Percentiles rank a stretch among this genome's conserved stretches.
phyloP scores from a whole-genome alignment of 2,797 vertebrate genomes.

The Hoplostethus mediterraneus region DNA sequence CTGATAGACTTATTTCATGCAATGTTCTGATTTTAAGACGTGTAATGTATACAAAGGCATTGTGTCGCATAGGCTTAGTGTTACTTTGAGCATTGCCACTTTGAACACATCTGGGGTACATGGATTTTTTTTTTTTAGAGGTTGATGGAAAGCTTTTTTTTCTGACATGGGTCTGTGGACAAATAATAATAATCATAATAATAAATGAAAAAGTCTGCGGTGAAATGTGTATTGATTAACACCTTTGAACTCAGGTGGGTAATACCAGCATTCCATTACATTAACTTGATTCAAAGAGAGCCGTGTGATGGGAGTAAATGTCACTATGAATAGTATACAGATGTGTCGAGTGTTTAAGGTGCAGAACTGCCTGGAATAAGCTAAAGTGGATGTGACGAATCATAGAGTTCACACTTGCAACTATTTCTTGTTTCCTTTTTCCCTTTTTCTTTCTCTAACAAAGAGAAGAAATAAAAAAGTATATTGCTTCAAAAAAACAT shows the following conservation, averaged over 20 bases:
- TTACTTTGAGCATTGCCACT: slow-evolving; percentile 64
- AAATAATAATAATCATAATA: slow-evolving; percentile 51
- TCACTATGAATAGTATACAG: slow-evolving; percentile 77
- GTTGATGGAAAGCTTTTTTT: slow-evolving; percentile 63
- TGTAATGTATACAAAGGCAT: slow-evolving; percentile 79
- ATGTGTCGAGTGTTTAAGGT: slow-evolving; percentile 77
- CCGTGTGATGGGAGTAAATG: slow-evolving; percentile 75
- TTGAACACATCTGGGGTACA: slow-evolving; percentile 66
- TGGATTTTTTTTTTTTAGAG: slow-evolving; percentile 46
- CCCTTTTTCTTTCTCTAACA: slow-evolving; percentile 67
- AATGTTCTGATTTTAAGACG: slow-evolving; percentile 70
- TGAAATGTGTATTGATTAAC: slow-evolving; percentile 65
- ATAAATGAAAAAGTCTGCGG: slow-evolving; percentile 43
- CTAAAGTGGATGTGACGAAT: slow-evolving; percentile 73
- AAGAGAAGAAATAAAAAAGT: slow-evolving; percentile 84
- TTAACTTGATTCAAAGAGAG: slow-evolving; percentile 73
- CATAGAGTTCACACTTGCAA: slow-evolving; percentile 71
- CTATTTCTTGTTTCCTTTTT: slow-evolving; percentile 64
- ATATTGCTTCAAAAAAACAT: slow-evolving; percentile 84
- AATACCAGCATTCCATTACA: slow-evolving; percentile 81
- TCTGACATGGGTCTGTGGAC: slow-evolving; percentile 53
- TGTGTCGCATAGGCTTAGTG: slow-evolving; percentile 67
- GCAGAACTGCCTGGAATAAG: slow-evolving; percentile 75
- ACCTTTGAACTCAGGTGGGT: slow-evolving; percentile 66
- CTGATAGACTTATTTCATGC: slow-evolving; percentile 82